Evolutionary conservation across 2,113 vertebrate genomes (phyloP).

Genomic region (Plestiodon gilberti): DNA sequence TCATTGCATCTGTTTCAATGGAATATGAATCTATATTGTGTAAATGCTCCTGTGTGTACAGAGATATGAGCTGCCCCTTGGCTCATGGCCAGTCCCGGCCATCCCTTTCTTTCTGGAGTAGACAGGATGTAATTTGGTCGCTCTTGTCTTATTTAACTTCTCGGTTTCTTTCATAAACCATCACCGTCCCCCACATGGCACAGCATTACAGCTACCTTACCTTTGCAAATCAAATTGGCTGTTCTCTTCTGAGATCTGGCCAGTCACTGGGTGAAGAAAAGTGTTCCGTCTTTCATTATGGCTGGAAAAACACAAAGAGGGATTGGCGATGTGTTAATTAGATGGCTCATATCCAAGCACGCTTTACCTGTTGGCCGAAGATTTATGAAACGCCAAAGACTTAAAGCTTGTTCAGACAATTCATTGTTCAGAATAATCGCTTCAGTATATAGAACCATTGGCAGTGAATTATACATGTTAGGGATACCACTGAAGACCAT

Average conservation of each 20-base stretch:
- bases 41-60: neutral
- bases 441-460: neutral
- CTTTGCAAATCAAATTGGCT: conserved; percentile 73
- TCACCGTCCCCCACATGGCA: fast-evolving
- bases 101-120: too few species aligned
- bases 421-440: neutral
- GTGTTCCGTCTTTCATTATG: conserved; percentile 90
- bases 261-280: conserved; percentile 85
- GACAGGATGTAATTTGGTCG: neutral
- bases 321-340: neutral
- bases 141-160: neutral
- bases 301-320: conserved; percentile 55
- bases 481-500: neutral
- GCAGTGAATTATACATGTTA: neutral
- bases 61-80: neutral
- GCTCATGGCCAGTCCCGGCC: neutral
- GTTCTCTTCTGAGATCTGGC: conserved; percentile 80
- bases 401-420: neutral
- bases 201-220: conserved; percentile 65
- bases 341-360: neutral
- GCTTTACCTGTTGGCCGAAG: neutral
- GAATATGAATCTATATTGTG: neutral
- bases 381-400: neutral
- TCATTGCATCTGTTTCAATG: neutral
- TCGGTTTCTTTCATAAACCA: neutral